These are phyloP conservation scores for Agonopterix heracliana DNA, from an alignment of 2,888 invertebrate genomes.

Conservation along the genomic window DNA sequence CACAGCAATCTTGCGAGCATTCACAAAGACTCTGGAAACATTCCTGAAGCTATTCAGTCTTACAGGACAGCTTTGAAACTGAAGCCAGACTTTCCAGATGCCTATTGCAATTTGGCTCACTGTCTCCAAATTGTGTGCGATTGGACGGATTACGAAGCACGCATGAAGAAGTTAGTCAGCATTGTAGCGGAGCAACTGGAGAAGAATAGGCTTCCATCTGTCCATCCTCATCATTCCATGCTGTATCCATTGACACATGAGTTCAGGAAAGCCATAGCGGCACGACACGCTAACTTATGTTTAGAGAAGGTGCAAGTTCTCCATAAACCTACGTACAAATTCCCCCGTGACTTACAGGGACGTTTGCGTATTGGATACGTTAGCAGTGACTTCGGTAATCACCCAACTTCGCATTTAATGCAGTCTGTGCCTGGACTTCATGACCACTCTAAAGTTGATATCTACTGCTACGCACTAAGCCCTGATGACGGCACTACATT, in stretches of 20 bases:
- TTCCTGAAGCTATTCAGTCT: constrained; percentile 98
- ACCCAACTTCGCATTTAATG: constrained; percentile 99
- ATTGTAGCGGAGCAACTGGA: constrained; percentile 99
- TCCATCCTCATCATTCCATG: constrained; percentile 99
- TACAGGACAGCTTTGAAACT: constrained; percentile 97
- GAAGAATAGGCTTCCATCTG: constrained; percentile 97
- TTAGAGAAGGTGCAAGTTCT: constrained; percentile 97
- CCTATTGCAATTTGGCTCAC: constrained; percentile 99
- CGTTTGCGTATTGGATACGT: constrained; percentile 96
- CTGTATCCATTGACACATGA: constrained; percentile 97
- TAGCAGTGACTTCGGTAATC: constrained; percentile 99
- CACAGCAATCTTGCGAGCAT: constrained; percentile 99
- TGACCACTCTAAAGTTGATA: constrained; percentile 88
- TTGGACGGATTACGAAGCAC: constrained; percentile 97
- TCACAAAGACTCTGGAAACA: constrained; percentile 99
- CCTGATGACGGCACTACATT: constrained; percentile 98
- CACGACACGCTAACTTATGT: constrained; percentile 97
- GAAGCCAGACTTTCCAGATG: constrained; percentile 99
- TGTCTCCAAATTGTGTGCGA: constrained; percentile 99
- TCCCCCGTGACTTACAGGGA: constrained; percentile 80
- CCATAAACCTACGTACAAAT: constrained; percentile 93
- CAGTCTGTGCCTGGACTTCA: constrained; percentile 98
- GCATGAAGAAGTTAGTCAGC: constrained; percentile 97
- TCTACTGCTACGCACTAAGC: constrained; percentile 95
- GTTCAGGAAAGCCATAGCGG: constrained; percentile 96